Conservation (phyloP, 2,888 invertebrate genomes). For the Macropis europaea region DNA sequence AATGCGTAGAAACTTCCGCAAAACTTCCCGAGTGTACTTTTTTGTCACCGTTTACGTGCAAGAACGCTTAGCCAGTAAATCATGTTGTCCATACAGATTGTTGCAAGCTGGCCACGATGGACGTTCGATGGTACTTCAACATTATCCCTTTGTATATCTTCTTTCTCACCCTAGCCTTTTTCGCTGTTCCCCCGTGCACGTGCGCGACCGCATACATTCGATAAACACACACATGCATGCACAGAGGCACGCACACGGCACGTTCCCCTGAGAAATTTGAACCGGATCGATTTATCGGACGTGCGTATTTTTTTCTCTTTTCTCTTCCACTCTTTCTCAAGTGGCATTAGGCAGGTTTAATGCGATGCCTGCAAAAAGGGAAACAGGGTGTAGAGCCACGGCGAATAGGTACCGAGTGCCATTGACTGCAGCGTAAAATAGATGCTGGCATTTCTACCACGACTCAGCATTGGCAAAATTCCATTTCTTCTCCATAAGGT, state of each 20-base stretch:
- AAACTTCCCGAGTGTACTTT: constrained; percentile 14
- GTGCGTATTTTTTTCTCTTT: constrained; percentile 6
- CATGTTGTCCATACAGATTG: constrained; percentile 42
- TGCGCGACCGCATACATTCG: too few species aligned
- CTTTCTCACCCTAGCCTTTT: neutral
- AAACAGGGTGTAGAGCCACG: constrained; percentile 43
- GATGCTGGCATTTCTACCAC: constrained; percentile 48
- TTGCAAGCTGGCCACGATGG: constrained; percentile 39
- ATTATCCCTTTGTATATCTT: neutral
- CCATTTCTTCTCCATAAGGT: constrained; percentile 56
- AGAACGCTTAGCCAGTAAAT: constrained; percentile 38
- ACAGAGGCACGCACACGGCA: neutral
- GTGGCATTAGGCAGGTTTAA: constrained; percentile 62
- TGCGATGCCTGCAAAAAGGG: constrained; percentile 55
- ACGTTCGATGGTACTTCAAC: constrained; percentile 29
- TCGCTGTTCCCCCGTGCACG: neutral
- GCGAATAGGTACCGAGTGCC: constrained; percentile 57
- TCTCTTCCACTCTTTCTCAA: constrained; percentile 36
- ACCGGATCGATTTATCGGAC: constrained; percentile 60
- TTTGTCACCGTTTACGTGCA: constrained; percentile 4
- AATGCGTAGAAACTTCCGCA: constrained; percentile 19
- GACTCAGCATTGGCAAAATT: constrained; percentile 58
- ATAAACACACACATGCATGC: too few species aligned
- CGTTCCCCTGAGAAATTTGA: constrained; percentile 62
- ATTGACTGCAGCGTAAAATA: constrained; percentile 68